Conservation (phyloP, 2,888 invertebrate species). For the Synanthedon vespiformis region DNA sequence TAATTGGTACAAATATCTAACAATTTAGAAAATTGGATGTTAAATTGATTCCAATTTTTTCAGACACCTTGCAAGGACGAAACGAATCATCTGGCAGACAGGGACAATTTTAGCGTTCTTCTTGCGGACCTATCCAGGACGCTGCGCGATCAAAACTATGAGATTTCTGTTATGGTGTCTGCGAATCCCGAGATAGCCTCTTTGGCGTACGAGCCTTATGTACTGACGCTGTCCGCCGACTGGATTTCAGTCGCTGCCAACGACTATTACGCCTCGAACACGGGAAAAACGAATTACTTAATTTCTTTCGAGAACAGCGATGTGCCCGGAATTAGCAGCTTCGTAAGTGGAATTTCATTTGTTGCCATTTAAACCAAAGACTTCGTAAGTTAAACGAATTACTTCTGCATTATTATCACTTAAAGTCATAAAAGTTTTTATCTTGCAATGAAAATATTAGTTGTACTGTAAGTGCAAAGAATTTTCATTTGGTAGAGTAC, state of each 20-base stretch:
- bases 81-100: slow-evolving; percentile 70
- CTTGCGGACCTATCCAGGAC: slow-evolving; percentile 74
- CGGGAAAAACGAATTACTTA: slow-evolving; percentile 80
- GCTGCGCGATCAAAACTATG: slow-evolving; percentile 71
- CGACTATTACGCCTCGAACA: slow-evolving; percentile 83
- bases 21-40: not conserved
- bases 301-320: slow-evolving; percentile 78
- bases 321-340: slow-evolving; percentile 75
- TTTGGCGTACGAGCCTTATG: slow-evolving; percentile 78
- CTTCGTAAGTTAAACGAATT: too few species aligned
- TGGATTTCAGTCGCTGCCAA: slow-evolving; percentile 88
- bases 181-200: slow-evolving; percentile 79
- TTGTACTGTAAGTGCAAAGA: too few species aligned
- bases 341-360: slow-evolving; percentile 57
- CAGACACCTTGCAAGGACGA: slow-evolving; percentile 69
- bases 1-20: too few species aligned
- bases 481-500: too few species aligned
- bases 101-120: slow-evolving; percentile 74
- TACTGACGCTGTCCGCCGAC: slow-evolving; percentile 76
- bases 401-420: too few species aligned
- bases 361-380: not conserved
- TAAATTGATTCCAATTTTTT: slow-evolving; percentile 9
- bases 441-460: too few species aligned
- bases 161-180: slow-evolving; percentile 80
- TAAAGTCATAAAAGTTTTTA: too few species aligned